Conservation (phyloP, 37 sponge, comb jelly and placozoan species). For the Theonella swinhoei region DNA sequence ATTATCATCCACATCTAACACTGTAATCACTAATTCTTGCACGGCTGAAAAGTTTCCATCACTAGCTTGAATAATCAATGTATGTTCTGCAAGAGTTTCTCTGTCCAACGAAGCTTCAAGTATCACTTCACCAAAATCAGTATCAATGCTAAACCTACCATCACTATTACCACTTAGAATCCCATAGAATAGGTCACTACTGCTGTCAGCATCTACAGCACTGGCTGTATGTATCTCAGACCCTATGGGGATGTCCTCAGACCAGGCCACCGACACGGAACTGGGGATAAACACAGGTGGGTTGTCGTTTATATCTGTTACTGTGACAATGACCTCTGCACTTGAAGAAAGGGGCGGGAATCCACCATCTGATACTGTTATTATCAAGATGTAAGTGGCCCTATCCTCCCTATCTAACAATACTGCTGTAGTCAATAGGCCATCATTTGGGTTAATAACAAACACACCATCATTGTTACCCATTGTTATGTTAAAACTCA, state of each 20-base stretch:
- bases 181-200: conserved; percentile 7
- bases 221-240: conserved; percentile 26
- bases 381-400: conserved; percentile 24
- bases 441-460: conserved; percentile 27
- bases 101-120: conserved; percentile 23
- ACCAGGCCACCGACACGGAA: not conserved
- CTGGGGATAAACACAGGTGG: conserved; percentile 44
- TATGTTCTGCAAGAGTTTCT: conserved; percentile 21
- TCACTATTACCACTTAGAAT: not conserved
- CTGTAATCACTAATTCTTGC: conserved; percentile 22
- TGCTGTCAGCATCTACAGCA: conserved; percentile 57
- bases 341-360: conserved; percentile 29
- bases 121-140: conserved; percentile 28
- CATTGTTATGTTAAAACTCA: conserved; percentile 32
- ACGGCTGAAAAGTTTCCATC: conserved; percentile 19
- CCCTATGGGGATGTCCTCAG: conserved; percentile 43
- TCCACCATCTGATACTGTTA: conserved; percentile 53
- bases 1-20: conserved; percentile 39
- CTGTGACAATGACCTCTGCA: conserved; percentile 21
- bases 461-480: conserved; percentile 33
- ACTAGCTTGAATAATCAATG: conserved; percentile 28
- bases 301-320: conserved; percentile 61
- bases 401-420: conserved; percentile 32
- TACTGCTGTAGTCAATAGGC: conserved; percentile 18
- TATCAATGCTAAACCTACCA: conserved; percentile 23